Conservation (phyloP, 2,113 vertebrate species). For the Motacilla alba region DNA sequence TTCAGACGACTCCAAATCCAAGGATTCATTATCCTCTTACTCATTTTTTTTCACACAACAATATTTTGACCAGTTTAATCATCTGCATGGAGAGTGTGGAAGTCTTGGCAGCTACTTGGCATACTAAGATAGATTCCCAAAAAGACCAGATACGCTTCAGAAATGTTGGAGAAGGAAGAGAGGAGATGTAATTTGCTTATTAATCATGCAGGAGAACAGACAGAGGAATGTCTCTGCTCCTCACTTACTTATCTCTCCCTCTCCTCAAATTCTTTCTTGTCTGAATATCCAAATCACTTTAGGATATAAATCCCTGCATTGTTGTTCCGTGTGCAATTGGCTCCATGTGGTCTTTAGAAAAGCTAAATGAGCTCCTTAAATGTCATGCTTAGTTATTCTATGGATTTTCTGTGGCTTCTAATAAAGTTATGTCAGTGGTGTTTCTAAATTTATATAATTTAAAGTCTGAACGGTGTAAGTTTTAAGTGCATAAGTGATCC, state of each 20-base stretch:
- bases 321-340: background rate
- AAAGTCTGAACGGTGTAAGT: background rate
- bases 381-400: background rate
- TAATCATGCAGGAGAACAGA: slow-evolving; percentile 46
- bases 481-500: background rate
- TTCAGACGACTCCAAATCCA: slow-evolving; percentile 28
- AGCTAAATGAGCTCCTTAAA: background rate
- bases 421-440: background rate
- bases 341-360: background rate
- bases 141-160: slow-evolving; percentile 45
- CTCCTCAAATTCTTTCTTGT: background rate
- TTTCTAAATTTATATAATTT: background rate
- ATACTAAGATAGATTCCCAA: slow-evolving; percentile 59
- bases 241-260: background rate
- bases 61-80: slow-evolving; percentile 65
- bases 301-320: background rate
- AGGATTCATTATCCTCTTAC: slow-evolving; percentile 47
- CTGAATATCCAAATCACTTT: background rate
- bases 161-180: slow-evolving; percentile 38
- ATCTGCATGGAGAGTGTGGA: slow-evolving; percentile 54
- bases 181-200: slow-evolving; percentile 57
- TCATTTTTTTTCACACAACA: slow-evolving; percentile 54
- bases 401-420: background rate
- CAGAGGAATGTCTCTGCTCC: background rate
- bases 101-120: slow-evolving; percentile 59